Base-by-base conservation (phyloP, 2,888 invertebrate species). In the Melanostoma mellinum region DNA sequence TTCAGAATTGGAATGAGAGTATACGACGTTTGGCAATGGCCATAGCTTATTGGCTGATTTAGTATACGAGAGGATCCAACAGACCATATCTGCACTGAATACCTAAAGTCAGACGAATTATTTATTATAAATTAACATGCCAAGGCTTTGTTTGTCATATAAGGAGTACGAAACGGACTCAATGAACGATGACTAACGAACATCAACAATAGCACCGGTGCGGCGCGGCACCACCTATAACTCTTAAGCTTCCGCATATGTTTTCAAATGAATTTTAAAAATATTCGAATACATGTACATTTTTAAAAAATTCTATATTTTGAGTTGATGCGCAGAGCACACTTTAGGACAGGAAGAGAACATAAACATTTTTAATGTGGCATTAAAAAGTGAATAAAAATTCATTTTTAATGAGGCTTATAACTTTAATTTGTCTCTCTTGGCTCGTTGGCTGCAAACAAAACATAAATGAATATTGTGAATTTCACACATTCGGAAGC, bases 1-100 rank as follows among this genome's bases (percentile, higher is more conserved):
- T 60, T 56, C 56, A 38, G 84, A 84, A 84, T 84, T 84, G 46
- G 79, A 84, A 79, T 48, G 67, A 84, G 79, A 84, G 74, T 84
- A 79, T 50, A 65, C 20, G 3, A 50, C 61, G 50, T 58, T 65
- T 53, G 3, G 4, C 40, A 33, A 35, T 20, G 20, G 20, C 20
- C 42, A 60, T 72, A 73, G 72, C 73, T 58, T 36, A 82, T 82
- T 82, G 77, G 72, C 42, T 46, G 32, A 6, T 52, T 6, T 56
- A 20, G 20, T 20, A 20, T 10, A 35, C 58, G 10, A 10, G 32
- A 56, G 60, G 42, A 61, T 61, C 42, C 10, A 20, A 20, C 20
- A 50, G 36, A 42, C 6, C 58, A 52, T 44, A 73, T 69, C 79
- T 84, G 63, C 55, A 33, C 35, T 10, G 79, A 84, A 84, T 84